A percentile compares a stretch with the other conserved stretches of the same genome.
Evolutionary conservation across 2,797 vertebrate species (phyloP).

Genomic region (Sitta carolinensis): DNA sequence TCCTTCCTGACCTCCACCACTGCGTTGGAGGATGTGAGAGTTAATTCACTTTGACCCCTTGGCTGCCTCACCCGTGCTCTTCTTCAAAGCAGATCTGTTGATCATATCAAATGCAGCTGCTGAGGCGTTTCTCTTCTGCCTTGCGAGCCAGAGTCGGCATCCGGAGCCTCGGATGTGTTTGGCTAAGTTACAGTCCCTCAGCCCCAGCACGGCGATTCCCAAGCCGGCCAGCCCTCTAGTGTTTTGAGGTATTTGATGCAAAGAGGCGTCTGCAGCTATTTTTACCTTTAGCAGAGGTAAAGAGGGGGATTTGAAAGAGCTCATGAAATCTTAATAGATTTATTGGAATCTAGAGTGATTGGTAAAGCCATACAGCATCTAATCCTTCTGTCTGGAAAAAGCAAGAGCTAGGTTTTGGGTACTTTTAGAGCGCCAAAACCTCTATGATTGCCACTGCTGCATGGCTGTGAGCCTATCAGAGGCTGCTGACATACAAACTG

Average conservation of each 20-base stretch:
- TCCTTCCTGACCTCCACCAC: neutral
- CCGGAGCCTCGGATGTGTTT: neutral
- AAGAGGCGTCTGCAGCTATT: neutral
- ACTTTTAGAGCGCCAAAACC: neutral
- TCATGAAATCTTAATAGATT: neutral
- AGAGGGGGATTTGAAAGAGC: neutral
- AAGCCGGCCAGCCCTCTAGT: conserved; percentile 13
- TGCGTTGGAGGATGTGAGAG: neutral
- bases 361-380: neutral
- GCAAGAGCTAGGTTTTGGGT: neutral
- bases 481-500: neutral
- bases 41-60: neutral
- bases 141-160: neutral
- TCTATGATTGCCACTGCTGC: neutral
- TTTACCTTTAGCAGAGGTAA: neutral
- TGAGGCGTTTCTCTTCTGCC: neutral
- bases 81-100: conserved; percentile 26
- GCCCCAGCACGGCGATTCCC: neutral
- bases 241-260: neutral
- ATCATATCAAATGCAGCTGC: neutral
- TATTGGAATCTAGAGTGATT: neutral
- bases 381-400: neutral
- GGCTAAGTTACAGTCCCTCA: neutral
- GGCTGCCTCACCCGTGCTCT: neutral
- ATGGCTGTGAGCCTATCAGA: neutral